Evolutionary conservation across 2,888 invertebrate species (phyloP).

Genomic region (Druceiella hillmani): DNA sequence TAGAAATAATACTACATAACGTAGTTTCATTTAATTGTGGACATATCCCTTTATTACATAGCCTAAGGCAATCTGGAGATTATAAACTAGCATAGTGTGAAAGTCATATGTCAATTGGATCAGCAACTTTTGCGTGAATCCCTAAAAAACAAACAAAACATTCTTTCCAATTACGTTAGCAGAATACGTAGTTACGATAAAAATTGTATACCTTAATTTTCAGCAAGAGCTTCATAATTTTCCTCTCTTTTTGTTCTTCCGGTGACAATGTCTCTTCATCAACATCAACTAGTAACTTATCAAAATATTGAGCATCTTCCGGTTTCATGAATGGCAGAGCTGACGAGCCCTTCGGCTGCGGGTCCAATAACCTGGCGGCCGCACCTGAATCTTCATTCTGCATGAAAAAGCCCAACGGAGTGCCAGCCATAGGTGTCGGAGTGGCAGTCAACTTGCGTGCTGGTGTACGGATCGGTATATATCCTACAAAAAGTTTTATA

Average conservation of each 20-base stretch:
- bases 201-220: conserved; percentile 82
- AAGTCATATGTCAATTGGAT: too few species aligned
- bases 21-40: too few species aligned
- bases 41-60: too few species aligned
- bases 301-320: conserved; percentile 99
- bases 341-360: conserved; percentile 87
- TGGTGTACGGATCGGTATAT: conserved; percentile 95
- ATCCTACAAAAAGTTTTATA: too few species aligned
- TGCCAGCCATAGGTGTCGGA: conserved; percentile 93
- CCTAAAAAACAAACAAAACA: too few species aligned
- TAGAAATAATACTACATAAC: too few species aligned
- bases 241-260: conserved; percentile 96
- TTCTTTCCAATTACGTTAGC: too few species aligned
- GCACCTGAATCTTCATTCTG: conserved; percentile 83
- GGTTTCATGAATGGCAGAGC: conserved; percentile 99
- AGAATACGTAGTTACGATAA: too few species aligned
- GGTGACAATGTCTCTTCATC: conserved; percentile 94
- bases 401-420: conserved; percentile 92
- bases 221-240: conserved; percentile 96
- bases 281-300: conserved; percentile 95
- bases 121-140: too few species aligned
- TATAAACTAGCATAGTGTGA: too few species aligned
- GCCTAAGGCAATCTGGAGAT: too few species aligned
- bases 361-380: conserved; percentile 80
- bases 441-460: conserved; percentile 97